phyloP scores from a whole-genome alignment of 1,140 invertebrate species.

The Leptinotarsa texana region DNA sequence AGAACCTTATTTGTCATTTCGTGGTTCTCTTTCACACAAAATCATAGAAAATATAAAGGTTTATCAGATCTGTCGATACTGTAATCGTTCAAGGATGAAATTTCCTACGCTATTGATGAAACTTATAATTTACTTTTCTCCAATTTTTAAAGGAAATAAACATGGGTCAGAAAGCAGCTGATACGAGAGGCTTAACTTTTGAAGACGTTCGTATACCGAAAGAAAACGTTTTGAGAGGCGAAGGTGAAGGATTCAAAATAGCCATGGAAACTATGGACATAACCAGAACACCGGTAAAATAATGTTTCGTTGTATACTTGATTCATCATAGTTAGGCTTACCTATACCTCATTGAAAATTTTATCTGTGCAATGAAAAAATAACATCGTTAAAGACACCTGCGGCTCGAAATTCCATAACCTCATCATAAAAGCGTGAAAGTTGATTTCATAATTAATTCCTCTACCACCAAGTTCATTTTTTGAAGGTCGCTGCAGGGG shows the following conservation, averaged over 20 bases:
- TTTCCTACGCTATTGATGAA: background rate
- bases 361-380: too few species aligned
- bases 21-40: too few species aligned
- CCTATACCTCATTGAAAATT: too few species aligned
- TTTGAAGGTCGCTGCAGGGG: constrained; percentile 78
- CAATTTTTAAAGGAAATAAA: constrained; percentile 36
- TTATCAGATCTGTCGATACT: too few species aligned
- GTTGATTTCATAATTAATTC: too few species aligned
- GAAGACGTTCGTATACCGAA: constrained; percentile 94
- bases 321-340: too few species aligned
- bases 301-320: background rate
- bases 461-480: background rate
- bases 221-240: constrained; percentile 85
- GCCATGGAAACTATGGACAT: constrained; percentile 95
- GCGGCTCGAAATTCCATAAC: too few species aligned
- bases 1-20: too few species aligned
- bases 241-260: constrained; percentile 92
- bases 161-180: constrained; percentile 92
- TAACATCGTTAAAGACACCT: too few species aligned
- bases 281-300: constrained; percentile 80
- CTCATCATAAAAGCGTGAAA: too few species aligned
- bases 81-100: too few species aligned
- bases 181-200: constrained; percentile 93
- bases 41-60: too few species aligned
- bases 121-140: constrained; percentile 19